Conservation (phyloP, 2,113 vertebrate genomes). For the Catagonus wagneri region DNA sequence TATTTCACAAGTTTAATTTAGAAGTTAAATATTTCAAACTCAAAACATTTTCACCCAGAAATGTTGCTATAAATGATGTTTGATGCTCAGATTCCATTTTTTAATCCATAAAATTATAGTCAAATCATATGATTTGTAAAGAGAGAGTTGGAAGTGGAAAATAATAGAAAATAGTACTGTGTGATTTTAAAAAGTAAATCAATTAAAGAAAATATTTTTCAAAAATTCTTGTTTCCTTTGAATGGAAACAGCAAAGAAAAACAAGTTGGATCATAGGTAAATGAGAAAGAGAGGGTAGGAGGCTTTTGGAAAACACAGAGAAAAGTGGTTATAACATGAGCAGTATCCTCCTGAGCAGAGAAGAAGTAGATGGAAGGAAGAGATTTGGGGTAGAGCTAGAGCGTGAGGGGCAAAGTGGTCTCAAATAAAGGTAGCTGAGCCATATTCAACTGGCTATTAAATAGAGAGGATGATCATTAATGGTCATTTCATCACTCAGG, state of each 20-base stretch:
- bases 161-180: neutral
- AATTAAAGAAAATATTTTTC: neutral
- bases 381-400: neutral
- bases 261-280: neutral
- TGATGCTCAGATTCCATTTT: neutral
- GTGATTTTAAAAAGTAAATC: neutral
- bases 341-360: neutral
- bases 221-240: neutral
- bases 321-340: neutral
- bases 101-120: neutral
- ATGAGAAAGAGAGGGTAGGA: neutral
- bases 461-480: neutral
- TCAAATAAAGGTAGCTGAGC: neutral
- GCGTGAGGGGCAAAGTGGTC: neutral
- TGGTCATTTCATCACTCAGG: neutral
- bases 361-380: neutral
- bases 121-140: neutral
- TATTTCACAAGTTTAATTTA: conserved; percentile 11
- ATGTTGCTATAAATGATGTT: conserved; percentile 11
- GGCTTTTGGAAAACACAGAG: neutral
- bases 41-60: conserved; percentile 1
- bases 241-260: conserved; percentile 24
- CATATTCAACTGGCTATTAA: neutral
- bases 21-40: conserved; percentile 22
- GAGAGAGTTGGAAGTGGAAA: neutral